A percentile compares a stretch with the other conserved stretches of the same genome.
Conservation (phyloP, 2,113 vertebrate genomes). For the Haplotaxodon microlepis region DNA sequence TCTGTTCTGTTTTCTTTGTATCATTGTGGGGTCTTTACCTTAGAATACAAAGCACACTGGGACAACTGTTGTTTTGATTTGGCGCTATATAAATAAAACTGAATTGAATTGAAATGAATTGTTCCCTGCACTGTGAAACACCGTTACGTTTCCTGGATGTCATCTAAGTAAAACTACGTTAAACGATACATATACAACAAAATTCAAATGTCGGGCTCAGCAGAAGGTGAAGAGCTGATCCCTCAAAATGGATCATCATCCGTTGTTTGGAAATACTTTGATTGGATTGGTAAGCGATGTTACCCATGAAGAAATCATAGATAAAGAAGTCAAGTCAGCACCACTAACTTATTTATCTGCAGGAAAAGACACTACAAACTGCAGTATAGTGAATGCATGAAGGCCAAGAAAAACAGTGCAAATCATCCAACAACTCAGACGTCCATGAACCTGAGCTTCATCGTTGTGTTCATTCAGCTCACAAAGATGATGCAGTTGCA, state of each 20-base stretch:
- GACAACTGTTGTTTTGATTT: not conserved
- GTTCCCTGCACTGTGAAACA: not conserved
- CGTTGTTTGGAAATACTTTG: not conserved
- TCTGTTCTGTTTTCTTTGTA: not conserved
- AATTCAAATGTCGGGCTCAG: rapidly evolving
- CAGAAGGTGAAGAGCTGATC: not conserved
- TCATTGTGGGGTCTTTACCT: not conserved
- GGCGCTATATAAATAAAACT: rapidly evolving
- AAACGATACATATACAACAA: rapidly evolving
- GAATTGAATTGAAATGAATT: not conserved
- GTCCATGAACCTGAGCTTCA: rapidly evolving
- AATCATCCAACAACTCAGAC: not conserved
- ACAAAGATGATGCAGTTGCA: not conserved
- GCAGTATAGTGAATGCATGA: not conserved
- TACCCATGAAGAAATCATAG: not conserved
- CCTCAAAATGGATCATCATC: rapidly evolving
- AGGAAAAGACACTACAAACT: not conserved
- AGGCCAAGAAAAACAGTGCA: not conserved
- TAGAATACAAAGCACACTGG: not conserved
- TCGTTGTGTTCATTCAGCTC: not conserved
- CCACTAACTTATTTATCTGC: not conserved
- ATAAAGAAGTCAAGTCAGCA: not conserved
- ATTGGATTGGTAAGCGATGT: not conserved
- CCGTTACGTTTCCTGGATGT: not conserved
- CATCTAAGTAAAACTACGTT: not conserved